These are phyloP conservation scores for Ceuthmochares aereus DNA, from an alignment of 2,113 vertebrate genomes.

Conservation along the genomic window DNA sequence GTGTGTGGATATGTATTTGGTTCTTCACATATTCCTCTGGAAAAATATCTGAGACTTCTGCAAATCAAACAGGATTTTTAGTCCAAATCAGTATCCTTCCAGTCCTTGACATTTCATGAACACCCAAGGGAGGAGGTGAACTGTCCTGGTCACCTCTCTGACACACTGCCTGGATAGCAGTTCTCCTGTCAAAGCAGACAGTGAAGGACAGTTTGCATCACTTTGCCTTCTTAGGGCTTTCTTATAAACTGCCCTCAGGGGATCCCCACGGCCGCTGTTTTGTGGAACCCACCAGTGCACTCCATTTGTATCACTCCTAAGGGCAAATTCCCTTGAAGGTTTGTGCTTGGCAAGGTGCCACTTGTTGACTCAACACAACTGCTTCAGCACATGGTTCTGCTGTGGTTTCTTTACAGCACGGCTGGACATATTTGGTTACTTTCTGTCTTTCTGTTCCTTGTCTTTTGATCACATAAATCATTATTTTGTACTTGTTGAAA, in stretches of 20 bases:
- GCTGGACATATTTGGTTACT: neutral
- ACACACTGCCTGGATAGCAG: neutral
- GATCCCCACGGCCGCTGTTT: neutral
- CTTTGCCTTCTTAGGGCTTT: neutral
- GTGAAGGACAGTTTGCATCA: neutral
- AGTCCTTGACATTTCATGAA: neutral
- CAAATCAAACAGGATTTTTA: neutral
- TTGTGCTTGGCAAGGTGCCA: neutral
- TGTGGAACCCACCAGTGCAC: neutral
- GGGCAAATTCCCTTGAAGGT: neutral
- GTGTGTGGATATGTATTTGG: neutral
- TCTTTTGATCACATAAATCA: neutral
- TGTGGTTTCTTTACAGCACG: neutral
- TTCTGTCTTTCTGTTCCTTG: neutral
- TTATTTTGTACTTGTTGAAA: neutral
- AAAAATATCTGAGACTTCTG: neutral
- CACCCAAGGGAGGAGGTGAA: neutral
- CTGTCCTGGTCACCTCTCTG: neutral
- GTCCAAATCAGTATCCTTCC: neutral
- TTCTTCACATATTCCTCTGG: neutral
- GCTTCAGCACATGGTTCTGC: neutral
- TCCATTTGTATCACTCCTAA: neutral
- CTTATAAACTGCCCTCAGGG: neutral
- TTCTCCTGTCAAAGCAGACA: fast-evolving
- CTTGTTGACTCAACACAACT: neutral